Evolutionary conservation across 2,888 invertebrate species (phyloP).

Genomic region (Cerastis rubricosa): DNA sequence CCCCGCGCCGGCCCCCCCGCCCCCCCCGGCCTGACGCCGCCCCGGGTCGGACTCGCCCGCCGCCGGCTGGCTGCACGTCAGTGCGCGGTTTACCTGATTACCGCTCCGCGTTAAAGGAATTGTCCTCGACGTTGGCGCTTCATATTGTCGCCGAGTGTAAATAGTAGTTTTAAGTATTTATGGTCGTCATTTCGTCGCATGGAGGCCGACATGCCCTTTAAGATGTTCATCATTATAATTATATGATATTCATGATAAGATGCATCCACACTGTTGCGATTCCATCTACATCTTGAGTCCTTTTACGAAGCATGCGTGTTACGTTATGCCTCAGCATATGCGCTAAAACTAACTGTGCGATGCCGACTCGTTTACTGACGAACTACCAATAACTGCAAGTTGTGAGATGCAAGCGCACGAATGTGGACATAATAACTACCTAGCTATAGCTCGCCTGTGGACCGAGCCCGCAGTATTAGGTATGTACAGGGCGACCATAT

Average conservation of each 20-base stretch:
- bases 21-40: constrained; percentile 43
- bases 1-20: constrained; percentile 66
- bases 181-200: constrained; percentile 49
- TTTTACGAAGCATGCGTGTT: background rate
- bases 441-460: constrained; percentile 1
- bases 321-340: background rate
- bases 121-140: constrained; percentile 4
- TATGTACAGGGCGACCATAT: constrained; percentile 37
- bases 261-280: background rate
- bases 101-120: background rate
- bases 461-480: constrained; percentile 47
- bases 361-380: no score
- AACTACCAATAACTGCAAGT: no score
- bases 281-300: background rate
- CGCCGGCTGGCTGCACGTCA: background rate
- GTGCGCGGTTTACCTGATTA: constrained; percentile 19
- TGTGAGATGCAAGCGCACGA: constrained; percentile 4
- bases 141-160: constrained; percentile 68
- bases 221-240: background rate
- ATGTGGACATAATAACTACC: background rate
- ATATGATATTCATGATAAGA: background rate
- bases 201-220: constrained; percentile 12
- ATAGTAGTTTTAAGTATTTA: constrained; percentile 80
- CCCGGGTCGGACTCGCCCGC: background rate
- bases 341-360: background rate